Evolutionary conservation across 1,140 invertebrate species (phyloP), one percentile per base, ranked within the genome.

Genomic region (Apis laboriosa): DNA sequence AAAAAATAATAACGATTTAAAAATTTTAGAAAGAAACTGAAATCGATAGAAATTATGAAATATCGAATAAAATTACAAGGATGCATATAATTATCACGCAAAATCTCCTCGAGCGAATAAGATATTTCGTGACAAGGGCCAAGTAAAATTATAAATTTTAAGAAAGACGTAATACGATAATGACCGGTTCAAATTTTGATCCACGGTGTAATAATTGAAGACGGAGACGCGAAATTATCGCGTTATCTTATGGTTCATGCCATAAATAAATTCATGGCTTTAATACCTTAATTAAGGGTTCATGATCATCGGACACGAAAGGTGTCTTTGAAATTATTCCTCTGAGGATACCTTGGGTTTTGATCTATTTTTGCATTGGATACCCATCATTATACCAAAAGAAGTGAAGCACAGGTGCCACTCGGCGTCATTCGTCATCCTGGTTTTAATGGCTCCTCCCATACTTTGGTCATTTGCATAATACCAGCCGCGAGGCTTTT

Each of bases 391-490:
- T 63, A 64, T 55, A 34, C 28, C 11, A 5, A 17, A 49, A 67
- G 51, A 49, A 75, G 9, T 58, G 34, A 43, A 28, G 3, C 72
- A 43, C 61, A 75, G 72, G 79, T 75, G 79, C 79, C 51, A 66
- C 55, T 51, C 43, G 28, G 24, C 79, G 63, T 67, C 79, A 81
- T 67, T 76, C 79, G 72, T 76, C 73, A 76, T 67, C n/a, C 19
- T 11, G 34, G 43, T 76, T 76, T 81, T 81, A 76, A 81, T 76
- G 72, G 61, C 21, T 11, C 13, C 34, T 67, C 55, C 79, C 49
- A 49, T 58, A 55, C 63, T 11, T 76, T 34, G 61, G 24, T 5
- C 60, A 81, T 81, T 81, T 81, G 34, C 79, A 81, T 81, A 81
- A 81, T 67, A 64, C 73, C 13, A 19, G 72, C 49, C 55, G 72